Conservation (phyloP, 2,888 invertebrate species). For the Caenorhabditis afra region DNA sequence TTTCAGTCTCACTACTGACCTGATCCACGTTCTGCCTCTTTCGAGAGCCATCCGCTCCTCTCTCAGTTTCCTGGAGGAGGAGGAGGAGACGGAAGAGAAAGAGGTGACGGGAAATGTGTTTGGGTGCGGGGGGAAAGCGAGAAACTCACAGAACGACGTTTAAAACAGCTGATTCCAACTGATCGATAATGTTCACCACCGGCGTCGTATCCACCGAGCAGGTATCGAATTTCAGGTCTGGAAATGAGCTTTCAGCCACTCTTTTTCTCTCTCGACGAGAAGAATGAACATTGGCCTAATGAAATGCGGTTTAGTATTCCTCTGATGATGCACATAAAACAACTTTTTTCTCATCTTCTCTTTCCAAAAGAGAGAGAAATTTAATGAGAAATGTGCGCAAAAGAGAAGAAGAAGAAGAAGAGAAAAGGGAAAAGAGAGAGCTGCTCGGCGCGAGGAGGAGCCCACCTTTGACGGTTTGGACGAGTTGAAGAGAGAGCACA, state of each 20-base stretch:
- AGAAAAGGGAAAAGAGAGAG: slow-evolving; percentile 18
- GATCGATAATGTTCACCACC: slow-evolving; percentile 75
- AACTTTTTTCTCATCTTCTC: slow-evolving; percentile 43
- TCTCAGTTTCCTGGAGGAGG: slow-evolving; percentile 10
- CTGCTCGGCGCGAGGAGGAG: background rate
- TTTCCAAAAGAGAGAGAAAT: slow-evolving; percentile 40
- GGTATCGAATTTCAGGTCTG: slow-evolving; percentile 77
- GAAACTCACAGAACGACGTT: slow-evolving; percentile 77
- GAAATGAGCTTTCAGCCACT: slow-evolving; percentile 34
- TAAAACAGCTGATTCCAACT: slow-evolving; percentile 76
- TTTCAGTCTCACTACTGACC: slow-evolving; percentile 11
- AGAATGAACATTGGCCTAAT: slow-evolving; percentile 47
- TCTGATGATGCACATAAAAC: slow-evolving; percentile 53
- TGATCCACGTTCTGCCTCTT: slow-evolving; percentile 46
- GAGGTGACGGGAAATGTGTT: slow-evolving; percentile 38
- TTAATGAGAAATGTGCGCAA: slow-evolving; percentile 37
- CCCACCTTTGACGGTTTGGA: slow-evolving; percentile 68
- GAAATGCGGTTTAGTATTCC: slow-evolving; percentile 50
- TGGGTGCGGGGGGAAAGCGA: slow-evolving; percentile 21
- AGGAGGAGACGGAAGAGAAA: slow-evolving; percentile 5
- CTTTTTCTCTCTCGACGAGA: background rate
- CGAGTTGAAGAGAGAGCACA: slow-evolving; percentile 66
- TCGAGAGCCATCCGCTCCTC: slow-evolving; percentile 25
- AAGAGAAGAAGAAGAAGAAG: slow-evolving; percentile 12
- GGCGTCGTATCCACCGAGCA: slow-evolving; percentile 70